Evolutionary conservation across 2,888 invertebrate species (phyloP), one percentile per base, ranked within the genome.

Genomic region (Hemistola chrysoprasaria): DNA sequence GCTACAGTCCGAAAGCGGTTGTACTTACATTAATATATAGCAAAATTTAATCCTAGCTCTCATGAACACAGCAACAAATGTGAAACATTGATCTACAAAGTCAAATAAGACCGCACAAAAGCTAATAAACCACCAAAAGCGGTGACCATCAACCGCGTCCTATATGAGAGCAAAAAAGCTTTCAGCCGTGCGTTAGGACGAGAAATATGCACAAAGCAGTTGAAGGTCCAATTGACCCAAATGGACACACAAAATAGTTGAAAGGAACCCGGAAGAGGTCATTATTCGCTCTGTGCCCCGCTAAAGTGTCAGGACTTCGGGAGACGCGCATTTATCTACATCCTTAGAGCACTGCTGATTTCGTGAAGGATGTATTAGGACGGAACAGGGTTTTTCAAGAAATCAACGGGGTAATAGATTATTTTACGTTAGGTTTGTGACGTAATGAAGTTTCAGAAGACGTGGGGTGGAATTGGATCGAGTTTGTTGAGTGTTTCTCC

Each of bases 221-320:
- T 71, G 68, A 70, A 77, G 76, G 72, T 72, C 77, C 86, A 81
- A 84, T 85, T 81, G 84, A 85, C 83, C 85, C 75, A 85, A 87
- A 87, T 86, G 84, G 80, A 72, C 81, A 78, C 74, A 81, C 79
- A 78, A 80, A 66, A 84, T 84, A 85, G 84, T 79, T 77, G 77
- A 83, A 83, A 81, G 71, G 74, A 71, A 65, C 68, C 66, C 70
- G 63, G 60, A 71, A 66, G 74, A 77, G 78, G 79, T 84, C 85
- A 80, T 86, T 86, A 85, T 81, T 84, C 79, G 83, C 74, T 74
- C 71, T 73, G 75, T 68, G 74, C 72, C 77, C 74, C 61, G 65
- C 70, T 62, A 79, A 83, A 80, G 82, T 86, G 86, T 87, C 86
- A 84, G 72, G 73, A 70, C 64, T 65, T 62, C 59, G 71, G 72